Base-by-base conservation (phyloP, 1,140 invertebrate genomes). In the Magallana angulata region DNA sequence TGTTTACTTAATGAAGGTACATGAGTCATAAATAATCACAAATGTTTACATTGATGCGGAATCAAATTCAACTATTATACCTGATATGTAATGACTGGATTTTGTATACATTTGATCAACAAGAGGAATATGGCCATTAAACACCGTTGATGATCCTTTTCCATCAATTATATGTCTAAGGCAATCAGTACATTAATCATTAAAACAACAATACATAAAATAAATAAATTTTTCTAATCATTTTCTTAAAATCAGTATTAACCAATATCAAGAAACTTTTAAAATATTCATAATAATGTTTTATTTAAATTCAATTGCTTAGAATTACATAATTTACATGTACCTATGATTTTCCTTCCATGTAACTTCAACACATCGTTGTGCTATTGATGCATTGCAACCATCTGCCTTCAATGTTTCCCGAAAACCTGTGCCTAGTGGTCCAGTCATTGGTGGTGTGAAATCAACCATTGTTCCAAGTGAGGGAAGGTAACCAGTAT, bases 91-190 rank as follows among this genome's bases (percentile, higher is more conserved):
- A 62, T 91, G 89, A 86, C 92, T 92, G 11, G 89, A 84, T 6
- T 88, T 58, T 1, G 91, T 90, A 62, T 91, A 91, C 12, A 82
- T n/a, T 18, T 85, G 85, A 76, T 92, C 90, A n/a, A 83, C 30
- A n/a, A 90, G 71, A 58, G 89, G 91, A 68, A 87, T 85, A 87
- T 92, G 89, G 11, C 92, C 92, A 87, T 91, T 92, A 48, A 92
- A 92, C 7, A 92, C 87, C 9, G 92, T 92, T 14, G 48, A 58
- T 64, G 89, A 84, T 8, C 83, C 91, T 36, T 58, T 12, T 5
- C 91, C 92, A 88, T 92, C 91, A 71, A 71, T 71, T 3, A 71
- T 71, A 9, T 36, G 68, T 30, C 68, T 71, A 36, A 71, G 24
- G 24, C 24, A 7, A 30, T 30, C 36, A 36, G 36, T 36, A 36